Evolutionary conservation across 37 sponge, comb jelly and placozoan species (phyloP).

Genomic region (Spongia lamella): DNA sequence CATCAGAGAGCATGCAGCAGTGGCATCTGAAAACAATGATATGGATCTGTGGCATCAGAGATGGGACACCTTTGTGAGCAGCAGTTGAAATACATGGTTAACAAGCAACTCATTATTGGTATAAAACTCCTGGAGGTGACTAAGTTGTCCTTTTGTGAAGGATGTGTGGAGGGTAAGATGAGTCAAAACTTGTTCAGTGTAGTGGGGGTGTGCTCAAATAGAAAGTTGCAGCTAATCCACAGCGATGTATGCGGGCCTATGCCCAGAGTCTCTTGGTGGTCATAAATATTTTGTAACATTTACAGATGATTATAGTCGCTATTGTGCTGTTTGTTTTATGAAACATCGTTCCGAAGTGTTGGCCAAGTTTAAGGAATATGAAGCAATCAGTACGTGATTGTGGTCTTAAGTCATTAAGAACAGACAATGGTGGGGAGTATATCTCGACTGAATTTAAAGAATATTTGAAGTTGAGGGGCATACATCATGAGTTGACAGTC

Average conservation of each 20-base stretch:
- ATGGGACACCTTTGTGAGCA: constrained; percentile 46
- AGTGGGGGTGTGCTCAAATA: constrained; percentile 30
- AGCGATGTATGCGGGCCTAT: constrained; percentile 64
- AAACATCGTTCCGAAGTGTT: constrained; percentile 43
- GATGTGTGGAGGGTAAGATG: constrained; percentile 56
- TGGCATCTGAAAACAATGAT: constrained; percentile 1
- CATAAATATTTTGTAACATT: constrained; percentile 64
- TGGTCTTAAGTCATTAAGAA: constrained; percentile 19
- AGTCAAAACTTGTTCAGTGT: constrained; percentile 22
- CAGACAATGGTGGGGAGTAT: constrained; percentile 64
- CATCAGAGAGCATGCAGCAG: constrained; percentile 1
- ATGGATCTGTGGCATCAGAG: constrained; percentile 57
- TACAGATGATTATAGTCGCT: constrained; percentile 62
- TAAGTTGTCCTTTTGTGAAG: constrained; percentile 39
- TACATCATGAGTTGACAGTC: constrained; percentile 50
- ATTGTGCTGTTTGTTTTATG: constrained; percentile 43
- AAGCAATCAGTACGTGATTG: constrained; percentile 35
- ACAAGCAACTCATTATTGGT: constrained; percentile 22
- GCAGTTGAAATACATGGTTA: constrained; percentile 21
- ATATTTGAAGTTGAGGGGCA: constrained; percentile 51
- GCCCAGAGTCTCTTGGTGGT: constrained; percentile 55
- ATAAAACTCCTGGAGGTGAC: constrained; percentile 14
- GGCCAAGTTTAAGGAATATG: constrained; percentile 66
- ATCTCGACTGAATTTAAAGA: constrained; percentile 41
- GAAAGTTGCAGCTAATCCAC: constrained; percentile 40